Conservation (phyloP, 2,797 vertebrate species). For the Phrynocephalus forsythii region DNA sequence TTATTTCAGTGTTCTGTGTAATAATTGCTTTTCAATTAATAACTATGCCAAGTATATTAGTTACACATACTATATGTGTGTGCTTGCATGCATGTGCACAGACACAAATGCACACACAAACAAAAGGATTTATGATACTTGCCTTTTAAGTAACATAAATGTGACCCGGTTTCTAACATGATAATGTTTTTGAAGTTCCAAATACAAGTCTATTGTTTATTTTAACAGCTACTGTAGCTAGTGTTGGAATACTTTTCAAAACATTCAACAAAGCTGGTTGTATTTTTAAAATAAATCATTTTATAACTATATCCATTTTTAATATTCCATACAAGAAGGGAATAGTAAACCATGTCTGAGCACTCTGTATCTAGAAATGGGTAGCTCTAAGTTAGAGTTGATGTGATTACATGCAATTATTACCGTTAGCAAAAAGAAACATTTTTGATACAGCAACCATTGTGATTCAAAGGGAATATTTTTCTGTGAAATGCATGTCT, state of each 20-base stretch:
- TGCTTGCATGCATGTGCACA: not conserved
- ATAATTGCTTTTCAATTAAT: conserved; percentile 41
- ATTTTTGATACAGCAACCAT: not conserved
- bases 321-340: not conserved
- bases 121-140: no score
- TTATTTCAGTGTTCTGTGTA: conserved; percentile 48
- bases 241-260: not conserved
- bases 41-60: not conserved
- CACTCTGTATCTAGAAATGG: no score
- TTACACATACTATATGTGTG: no score
- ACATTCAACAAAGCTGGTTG: not conserved
- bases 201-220: conserved; percentile 34
- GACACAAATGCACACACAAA: not conserved
- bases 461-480: not conserved
- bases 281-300: not conserved
- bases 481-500: not conserved
- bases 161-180: conserved; percentile 35
- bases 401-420: no score
- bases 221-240: conserved; percentile 27
- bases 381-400: not conserved
- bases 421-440: not conserved
- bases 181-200: conserved; percentile 38
- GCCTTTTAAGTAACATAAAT: conserved; percentile 22
- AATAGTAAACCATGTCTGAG: no score
- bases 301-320: not conserved